Percentiles rank a stretch among this genome's conserved stretches.
Conservation (phyloP, 2,888 invertebrate genomes). For the Agriopis aurantiaria region DNA sequence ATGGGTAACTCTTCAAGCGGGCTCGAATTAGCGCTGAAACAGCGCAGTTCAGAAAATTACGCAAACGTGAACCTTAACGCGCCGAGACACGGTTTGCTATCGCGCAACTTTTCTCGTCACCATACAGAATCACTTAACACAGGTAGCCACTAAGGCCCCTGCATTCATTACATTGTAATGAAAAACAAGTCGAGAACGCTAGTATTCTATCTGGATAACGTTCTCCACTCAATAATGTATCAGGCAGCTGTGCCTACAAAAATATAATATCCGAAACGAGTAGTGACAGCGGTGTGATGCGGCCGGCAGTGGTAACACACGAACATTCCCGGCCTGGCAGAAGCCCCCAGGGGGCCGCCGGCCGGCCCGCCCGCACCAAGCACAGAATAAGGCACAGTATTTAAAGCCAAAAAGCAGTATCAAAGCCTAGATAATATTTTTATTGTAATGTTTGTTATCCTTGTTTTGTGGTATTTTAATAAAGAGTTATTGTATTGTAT, state of each 20-base stretch:
- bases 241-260: conserved; percentile 3
- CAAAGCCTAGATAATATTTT: too few relatives aligned
- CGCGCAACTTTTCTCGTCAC: too few relatives aligned
- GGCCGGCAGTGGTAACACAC: conserved; percentile 22
- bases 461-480: too few relatives aligned
- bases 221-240: conserved; percentile 5
- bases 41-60: too few relatives aligned
- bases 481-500: too few relatives aligned
- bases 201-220: not conserved
- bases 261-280: conserved; percentile 16
- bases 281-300: conserved; percentile 10
- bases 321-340: conserved; percentile 4
- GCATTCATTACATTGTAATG: not conserved
- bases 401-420: too few relatives aligned
- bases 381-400: conserved; percentile 3
- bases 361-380: conserved; percentile 3
- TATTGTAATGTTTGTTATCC: too few relatives aligned
- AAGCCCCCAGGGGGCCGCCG: conserved; percentile 14
- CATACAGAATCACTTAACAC: too few relatives aligned
- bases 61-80: too few relatives aligned
- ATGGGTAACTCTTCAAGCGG: too few relatives aligned
- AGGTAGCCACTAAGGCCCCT: not conserved
- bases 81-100: too few relatives aligned
- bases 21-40: too few relatives aligned
- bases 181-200: not conserved